phyloP scores from a whole-genome alignment of 2,797 vertebrate species.

The Neostethus bicornis region DNA sequence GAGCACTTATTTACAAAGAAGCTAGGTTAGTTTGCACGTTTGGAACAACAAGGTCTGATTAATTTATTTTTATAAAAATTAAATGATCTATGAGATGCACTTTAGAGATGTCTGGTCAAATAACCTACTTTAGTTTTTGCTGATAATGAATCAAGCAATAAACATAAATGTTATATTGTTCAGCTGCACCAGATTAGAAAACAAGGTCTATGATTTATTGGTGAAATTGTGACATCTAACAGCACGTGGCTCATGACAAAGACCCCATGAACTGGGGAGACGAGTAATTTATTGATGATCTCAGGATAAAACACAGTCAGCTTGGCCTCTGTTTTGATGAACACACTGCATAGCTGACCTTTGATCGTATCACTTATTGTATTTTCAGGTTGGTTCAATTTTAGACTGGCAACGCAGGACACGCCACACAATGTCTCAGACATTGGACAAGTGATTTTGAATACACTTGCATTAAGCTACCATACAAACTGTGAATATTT shows the following conservation, averaged over 20 bases:
- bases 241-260: constrained; percentile 2
- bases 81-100: no score
- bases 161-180: neutral
- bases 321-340: constrained; percentile 40
- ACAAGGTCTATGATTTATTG: neutral
- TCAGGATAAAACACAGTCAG: constrained; percentile 33
- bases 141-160: neutral
- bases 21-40: neutral
- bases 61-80: neutral
- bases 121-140: neutral
- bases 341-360: constrained; percentile 44
- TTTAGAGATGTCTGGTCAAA: no score
- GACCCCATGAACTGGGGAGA: constrained; percentile 8
- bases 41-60: neutral
- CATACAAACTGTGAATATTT: neutral
- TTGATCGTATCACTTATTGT: constrained; percentile 37
- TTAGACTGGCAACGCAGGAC: neutral
- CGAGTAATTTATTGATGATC: constrained; percentile 65
- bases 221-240: neutral
- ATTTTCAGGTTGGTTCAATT: neutral
- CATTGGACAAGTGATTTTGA: neutral
- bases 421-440: constrained; percentile 1
- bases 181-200: neutral
- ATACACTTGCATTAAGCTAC: neutral
- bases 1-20: neutral